These are phyloP conservation scores for Catocala fraxini DNA, from an alignment of 2,888 invertebrate genomes.

Conservation along the genomic window DNA sequence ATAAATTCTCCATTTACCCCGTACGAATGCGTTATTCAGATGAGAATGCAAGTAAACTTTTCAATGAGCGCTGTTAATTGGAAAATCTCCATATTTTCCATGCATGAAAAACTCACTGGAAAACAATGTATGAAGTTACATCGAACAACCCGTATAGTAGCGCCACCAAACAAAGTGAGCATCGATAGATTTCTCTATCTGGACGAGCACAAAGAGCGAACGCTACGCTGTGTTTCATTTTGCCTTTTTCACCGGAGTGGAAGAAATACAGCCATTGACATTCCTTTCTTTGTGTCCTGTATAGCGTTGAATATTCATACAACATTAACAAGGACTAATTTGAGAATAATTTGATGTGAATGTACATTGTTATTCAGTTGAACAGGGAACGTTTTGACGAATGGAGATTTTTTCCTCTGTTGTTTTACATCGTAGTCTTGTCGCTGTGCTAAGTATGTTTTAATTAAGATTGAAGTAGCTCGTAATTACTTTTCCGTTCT, in stretches of 20 bases:
- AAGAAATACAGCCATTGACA: conserved; percentile 51
- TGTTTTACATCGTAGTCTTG: conserved; percentile 24
- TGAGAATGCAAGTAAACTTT: too few relatives aligned
- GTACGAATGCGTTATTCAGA: too few relatives aligned
- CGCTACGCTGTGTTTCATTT: conserved; percentile 49
- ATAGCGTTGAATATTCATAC: conserved; percentile 48
- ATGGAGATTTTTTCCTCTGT: conserved; percentile 20
- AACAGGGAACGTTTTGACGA: conserved; percentile 26
- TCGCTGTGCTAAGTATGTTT: conserved; percentile 25
- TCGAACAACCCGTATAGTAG: conserved; percentile 15
- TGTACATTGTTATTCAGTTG: conserved; percentile 36
- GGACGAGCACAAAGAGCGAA: conserved; percentile 54
- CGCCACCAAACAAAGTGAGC: conserved; percentile 37
- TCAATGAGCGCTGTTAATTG: too few relatives aligned
- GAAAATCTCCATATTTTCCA: too few relatives aligned
- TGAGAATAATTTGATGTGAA: conserved; percentile 46
- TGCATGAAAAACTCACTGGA: too few relatives aligned
- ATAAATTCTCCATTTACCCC: too few relatives aligned
- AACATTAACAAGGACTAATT: conserved; percentile 48
- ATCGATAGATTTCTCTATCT: conserved; percentile 51
- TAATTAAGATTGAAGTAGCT: conserved; percentile 18
- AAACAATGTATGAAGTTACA: conserved; percentile 5
- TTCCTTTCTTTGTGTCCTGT: conserved; percentile 48
- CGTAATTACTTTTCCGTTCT: neutral
- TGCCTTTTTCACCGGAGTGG: conserved; percentile 50